Conservation (phyloP, 2,113 vertebrate genomes). For the Actenoides hombroni region DNA sequence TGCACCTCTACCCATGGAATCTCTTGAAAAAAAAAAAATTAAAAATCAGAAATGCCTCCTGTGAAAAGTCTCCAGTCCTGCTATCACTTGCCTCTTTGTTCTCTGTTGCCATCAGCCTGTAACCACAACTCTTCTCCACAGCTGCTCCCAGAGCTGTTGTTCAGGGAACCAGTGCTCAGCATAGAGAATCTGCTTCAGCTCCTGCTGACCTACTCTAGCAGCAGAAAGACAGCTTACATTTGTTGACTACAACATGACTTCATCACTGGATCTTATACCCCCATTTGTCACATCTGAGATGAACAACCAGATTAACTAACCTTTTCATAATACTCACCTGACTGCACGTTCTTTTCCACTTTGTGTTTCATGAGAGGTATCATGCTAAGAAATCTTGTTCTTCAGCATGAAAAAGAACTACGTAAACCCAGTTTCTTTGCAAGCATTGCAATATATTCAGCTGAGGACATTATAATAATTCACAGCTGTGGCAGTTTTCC, state of each 20-base stretch:
- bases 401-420: background rate
- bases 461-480: background rate
- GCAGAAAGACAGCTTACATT: background rate
- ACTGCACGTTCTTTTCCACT: background rate
- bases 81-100: background rate
- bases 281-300: background rate
- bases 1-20: background rate
- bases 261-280: background rate
- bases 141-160: background rate
- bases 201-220: background rate
- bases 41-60: background rate
- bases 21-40: background rate
- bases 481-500: background rate
- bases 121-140: background rate
- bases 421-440: background rate
- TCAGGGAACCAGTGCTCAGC: background rate
- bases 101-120: background rate
- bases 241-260: background rate
- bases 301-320: background rate
- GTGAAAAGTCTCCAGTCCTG: background rate
- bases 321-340: background rate
- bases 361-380: background rate
- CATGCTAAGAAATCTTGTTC: background rate
- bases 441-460: background rate
- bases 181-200: background rate